Percentiles rank a stretch among this genome's conserved stretches.
phyloP scores from a whole-genome alignment of 1,140 invertebrate genomes.

The Apolygus lucorum region DNA sequence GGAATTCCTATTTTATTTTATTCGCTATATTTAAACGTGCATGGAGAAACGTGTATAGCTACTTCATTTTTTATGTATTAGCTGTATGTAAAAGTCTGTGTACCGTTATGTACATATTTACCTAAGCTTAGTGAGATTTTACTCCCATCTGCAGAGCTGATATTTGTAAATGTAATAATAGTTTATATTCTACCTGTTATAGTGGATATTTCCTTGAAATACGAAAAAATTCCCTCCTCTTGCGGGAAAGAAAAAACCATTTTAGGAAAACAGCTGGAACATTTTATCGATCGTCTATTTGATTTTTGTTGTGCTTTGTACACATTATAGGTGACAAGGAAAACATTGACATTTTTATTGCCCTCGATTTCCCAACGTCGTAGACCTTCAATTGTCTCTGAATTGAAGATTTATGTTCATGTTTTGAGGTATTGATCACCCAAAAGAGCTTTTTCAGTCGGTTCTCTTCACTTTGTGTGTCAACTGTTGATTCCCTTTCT shows the following conservation, averaged over 20 bases:
- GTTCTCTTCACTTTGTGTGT: neutral
- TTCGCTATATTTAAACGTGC: neutral
- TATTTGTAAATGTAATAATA: slow-evolving; percentile 11
- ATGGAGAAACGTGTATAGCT: neutral
- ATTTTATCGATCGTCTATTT: neutral
- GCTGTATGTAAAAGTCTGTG: neutral
- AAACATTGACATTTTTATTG: slow-evolving; percentile 3
- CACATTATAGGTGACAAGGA: slow-evolving; percentile 9
- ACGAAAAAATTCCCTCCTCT: neutral
- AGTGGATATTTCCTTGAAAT: neutral
- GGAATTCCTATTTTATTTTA: neutral
- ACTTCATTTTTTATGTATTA: neutral
- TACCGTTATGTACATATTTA: neutral
- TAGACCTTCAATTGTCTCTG: neutral
- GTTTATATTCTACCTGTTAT: slow-evolving; percentile 10
- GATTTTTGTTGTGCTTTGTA: slow-evolving; percentile 11
- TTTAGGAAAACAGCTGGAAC: neutral
- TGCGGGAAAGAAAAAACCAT: neutral
- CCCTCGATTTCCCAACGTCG: neutral
- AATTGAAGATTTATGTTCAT: neutral
- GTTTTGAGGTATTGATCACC: neutral
- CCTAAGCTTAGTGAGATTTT: slow-evolving; percentile 8
- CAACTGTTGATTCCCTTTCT: neutral
- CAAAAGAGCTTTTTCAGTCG: neutral
- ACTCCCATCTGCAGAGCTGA: slow-evolving; percentile 2